These are phyloP conservation scores for Scaptodrosophila latifasciaeformis DNA, from an alignment of 2,888 invertebrate species.

Conservation along the genomic window DNA sequence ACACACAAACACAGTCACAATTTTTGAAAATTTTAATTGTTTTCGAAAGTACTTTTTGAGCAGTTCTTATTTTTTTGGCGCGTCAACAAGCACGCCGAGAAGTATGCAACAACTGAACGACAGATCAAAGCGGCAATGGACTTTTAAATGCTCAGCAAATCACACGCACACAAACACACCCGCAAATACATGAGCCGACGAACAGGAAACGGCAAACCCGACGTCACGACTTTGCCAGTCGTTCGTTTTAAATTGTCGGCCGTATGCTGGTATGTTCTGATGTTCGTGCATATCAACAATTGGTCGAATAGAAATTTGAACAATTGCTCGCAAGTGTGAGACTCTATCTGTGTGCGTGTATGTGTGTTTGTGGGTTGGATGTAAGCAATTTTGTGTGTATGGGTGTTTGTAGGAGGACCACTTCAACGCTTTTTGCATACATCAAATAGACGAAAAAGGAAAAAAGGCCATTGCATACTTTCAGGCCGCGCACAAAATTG, in stretches of 20 bases:
- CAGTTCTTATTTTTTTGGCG: constrained; percentile 12
- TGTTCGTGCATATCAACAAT: constrained; percentile 65
- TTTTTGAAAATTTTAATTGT: background rate
- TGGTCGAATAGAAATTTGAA: constrained; percentile 54
- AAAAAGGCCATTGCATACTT: constrained; percentile 42
- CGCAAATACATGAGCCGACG: background rate
- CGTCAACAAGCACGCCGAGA: constrained; percentile 59
- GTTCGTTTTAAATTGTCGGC: constrained; percentile 33
- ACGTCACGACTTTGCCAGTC: constrained; percentile 21
- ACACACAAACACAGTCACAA: too few relatives aligned
- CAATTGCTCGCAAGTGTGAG: background rate
- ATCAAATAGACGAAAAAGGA: constrained; percentile 18
- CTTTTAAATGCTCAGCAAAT: constrained; percentile 52
- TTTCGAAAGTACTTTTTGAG: background rate
- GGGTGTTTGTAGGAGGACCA: constrained; percentile 20
- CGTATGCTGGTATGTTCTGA: constrained; percentile 4
- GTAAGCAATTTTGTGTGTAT: background rate
- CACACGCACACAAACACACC: constrained; percentile 3
- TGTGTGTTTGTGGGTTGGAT: constrained; percentile 13
- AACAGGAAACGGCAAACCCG: constrained; percentile 41
- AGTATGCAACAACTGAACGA: constrained; percentile 71
- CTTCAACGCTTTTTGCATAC: constrained; percentile 35
- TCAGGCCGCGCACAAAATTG: constrained; percentile 50
- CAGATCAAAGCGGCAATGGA: constrained; percentile 65
- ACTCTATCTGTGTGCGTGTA: constrained; percentile 13